Conservation (phyloP, 1,140 invertebrate genomes). For the Gryllus bimaculatus region DNA sequence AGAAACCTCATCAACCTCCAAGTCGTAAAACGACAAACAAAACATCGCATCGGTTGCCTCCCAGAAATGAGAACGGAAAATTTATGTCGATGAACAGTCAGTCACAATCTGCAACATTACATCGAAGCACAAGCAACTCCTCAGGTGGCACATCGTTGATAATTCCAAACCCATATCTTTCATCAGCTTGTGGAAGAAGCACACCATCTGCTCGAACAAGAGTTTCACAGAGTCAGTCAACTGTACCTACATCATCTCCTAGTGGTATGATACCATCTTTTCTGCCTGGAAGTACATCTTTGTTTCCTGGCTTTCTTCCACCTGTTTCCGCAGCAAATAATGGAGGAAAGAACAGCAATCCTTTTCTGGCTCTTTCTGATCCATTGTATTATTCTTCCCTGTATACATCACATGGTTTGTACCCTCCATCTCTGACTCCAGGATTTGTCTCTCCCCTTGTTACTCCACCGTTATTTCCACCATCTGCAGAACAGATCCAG, state of each 20-base stretch:
- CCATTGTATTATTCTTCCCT: slow-evolving; percentile 17
- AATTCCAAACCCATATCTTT: slow-evolving; percentile 16
- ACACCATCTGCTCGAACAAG: background rate
- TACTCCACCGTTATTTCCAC: slow-evolving; percentile 8
- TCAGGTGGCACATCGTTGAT: background rate
- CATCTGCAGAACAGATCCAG: slow-evolving; percentile 18
- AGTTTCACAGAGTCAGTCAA: background rate
- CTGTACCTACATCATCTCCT: slow-evolving; percentile 6
- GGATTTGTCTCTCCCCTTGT: slow-evolving; percentile 11
- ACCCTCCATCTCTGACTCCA: slow-evolving; percentile 1
- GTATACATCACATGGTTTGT: slow-evolving; percentile 10
- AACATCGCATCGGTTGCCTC: background rate
- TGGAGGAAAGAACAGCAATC: slow-evolving; percentile 6
- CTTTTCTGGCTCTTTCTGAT: slow-evolving; percentile 14
- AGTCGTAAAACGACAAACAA: background rate
- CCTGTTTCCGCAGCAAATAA: background rate
- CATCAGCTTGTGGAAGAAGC: background rate
- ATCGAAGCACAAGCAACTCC: slow-evolving; percentile 9
- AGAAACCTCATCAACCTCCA: slow-evolving; percentile 7
- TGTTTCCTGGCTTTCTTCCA: slow-evolving; percentile 10
- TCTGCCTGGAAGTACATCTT: background rate
- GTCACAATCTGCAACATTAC: background rate
- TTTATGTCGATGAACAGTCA: background rate
- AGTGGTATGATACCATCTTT: background rate
- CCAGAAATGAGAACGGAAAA: slow-evolving; percentile 16